Conservation (phyloP, 2,113 vertebrate genomes). For the Dicaeum eximium region DNA sequence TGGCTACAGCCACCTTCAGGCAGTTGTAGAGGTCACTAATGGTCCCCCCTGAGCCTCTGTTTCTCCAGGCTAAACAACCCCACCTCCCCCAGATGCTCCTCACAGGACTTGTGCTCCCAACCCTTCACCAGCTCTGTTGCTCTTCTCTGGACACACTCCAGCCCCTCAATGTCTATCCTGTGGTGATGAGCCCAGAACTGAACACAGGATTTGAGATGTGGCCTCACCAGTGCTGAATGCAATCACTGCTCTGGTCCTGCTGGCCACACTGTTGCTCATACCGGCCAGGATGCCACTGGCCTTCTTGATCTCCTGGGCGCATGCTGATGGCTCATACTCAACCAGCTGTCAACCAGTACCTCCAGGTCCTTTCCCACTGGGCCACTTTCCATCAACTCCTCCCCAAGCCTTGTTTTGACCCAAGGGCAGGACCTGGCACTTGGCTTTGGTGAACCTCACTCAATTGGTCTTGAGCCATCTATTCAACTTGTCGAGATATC, state of each 20-base stretch:
- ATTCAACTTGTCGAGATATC: neutral
- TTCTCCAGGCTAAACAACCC: neutral
- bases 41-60: neutral
- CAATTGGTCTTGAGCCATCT: rapidly evolving
- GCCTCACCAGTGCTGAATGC: neutral
- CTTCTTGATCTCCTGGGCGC: neutral
- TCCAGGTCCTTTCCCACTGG: neutral
- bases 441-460: neutral
- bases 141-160: neutral
- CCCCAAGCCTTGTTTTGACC: neutral
- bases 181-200: neutral
- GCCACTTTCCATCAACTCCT: neutral
- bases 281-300: neutral
- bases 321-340: neutral
- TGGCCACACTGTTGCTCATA: neutral
- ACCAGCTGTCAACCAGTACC: neutral
- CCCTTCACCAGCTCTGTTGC: rapidly evolving
- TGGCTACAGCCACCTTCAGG: neutral
- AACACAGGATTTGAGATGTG: neutral
- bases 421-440: neutral
- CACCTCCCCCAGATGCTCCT: neutral
- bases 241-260: neutral
- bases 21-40: neutral
- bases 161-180: neutral
- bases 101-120: neutral